phyloP scores from a whole-genome alignment of 53 echinoderm and acorn worm genomes.

The Holothuria leucospilota region DNA sequence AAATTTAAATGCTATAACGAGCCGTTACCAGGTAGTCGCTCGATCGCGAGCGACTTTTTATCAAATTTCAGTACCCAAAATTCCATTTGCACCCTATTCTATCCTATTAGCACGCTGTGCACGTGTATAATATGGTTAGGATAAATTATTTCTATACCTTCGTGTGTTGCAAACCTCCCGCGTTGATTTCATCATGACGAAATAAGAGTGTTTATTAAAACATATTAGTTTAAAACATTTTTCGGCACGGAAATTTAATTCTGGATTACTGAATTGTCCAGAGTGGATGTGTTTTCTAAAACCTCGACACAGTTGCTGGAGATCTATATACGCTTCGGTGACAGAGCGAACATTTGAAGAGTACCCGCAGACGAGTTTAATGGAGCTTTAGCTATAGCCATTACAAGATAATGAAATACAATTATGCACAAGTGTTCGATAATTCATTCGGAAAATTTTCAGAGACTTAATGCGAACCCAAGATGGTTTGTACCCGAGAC shows the following conservation, averaged over 20 bases:
- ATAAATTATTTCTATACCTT: constrained; percentile 28
- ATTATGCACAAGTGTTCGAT: constrained; percentile 45
- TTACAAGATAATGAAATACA: constrained; percentile 49
- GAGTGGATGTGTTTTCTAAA: no score
- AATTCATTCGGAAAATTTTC: constrained; percentile 47
- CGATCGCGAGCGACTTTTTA: constrained; percentile 57
- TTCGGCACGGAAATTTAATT: no score
- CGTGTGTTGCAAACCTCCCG: constrained; percentile 1
- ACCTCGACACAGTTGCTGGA: background rate
- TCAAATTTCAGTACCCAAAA: constrained; percentile 55
- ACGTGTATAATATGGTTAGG: constrained; percentile 57
- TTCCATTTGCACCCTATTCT: constrained; percentile 57
- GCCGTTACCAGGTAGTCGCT: constrained; percentile 38
- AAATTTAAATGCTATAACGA: constrained; percentile 52
- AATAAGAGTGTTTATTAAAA: constrained; percentile 36
- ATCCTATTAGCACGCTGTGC: constrained; percentile 44
- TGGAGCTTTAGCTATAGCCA: constrained; percentile 47
- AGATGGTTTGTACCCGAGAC: constrained; percentile 5
- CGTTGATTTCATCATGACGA: constrained; percentile 49
- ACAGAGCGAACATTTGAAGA: constrained; percentile 20
- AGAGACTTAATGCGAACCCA: constrained; percentile 18
- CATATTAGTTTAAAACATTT: no score
- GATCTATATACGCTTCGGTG: constrained; percentile 17
- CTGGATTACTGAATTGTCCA: no score
- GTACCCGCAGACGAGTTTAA: constrained; percentile 35